Conservation (phyloP, 2,888 invertebrate species). For the Dendrolimus houi region DNA sequence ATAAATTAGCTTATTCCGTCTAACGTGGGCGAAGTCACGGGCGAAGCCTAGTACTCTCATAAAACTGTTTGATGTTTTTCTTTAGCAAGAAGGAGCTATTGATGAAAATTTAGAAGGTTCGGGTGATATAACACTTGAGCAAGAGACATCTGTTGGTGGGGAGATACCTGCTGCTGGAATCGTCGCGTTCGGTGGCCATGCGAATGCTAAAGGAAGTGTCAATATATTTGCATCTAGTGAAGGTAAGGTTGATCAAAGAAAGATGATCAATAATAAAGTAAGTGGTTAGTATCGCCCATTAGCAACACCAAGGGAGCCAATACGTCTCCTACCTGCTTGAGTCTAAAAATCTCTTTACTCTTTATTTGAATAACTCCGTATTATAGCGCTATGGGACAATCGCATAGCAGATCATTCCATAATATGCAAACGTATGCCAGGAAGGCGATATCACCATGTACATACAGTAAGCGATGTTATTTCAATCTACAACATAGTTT, state of each 20-base stretch:
- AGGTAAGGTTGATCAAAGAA: conserved; percentile 3
- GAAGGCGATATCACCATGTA: too few species aligned
- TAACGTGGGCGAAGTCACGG: too few species aligned
- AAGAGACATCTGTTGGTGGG: neutral
- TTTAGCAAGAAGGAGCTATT: conserved; percentile 1
- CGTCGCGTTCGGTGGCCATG: conserved; percentile 7
- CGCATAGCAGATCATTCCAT: too few species aligned
- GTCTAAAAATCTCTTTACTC: too few species aligned
- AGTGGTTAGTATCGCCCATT: neutral
- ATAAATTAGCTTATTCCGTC: too few species aligned
- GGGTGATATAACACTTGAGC: neutral
- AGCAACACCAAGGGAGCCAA: neutral
- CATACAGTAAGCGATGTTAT: too few species aligned
- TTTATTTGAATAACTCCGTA: too few species aligned
- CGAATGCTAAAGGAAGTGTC: conserved; percentile 14
- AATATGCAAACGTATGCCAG: too few species aligned
- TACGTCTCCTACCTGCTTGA: too few species aligned
- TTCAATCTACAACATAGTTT: too few species aligned
- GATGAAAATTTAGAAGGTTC: neutral
- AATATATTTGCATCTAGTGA: conserved; percentile 10
- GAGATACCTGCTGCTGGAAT: neutral
- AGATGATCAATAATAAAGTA: neutral
- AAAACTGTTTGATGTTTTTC: neutral
- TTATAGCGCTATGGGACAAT: too few species aligned
- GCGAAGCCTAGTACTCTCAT: neutral